Evolutionary conservation across 2,888 invertebrate genomes (phyloP), one percentile per base, ranked within the genome.

Genomic region (Xanthia icteritia): DNA sequence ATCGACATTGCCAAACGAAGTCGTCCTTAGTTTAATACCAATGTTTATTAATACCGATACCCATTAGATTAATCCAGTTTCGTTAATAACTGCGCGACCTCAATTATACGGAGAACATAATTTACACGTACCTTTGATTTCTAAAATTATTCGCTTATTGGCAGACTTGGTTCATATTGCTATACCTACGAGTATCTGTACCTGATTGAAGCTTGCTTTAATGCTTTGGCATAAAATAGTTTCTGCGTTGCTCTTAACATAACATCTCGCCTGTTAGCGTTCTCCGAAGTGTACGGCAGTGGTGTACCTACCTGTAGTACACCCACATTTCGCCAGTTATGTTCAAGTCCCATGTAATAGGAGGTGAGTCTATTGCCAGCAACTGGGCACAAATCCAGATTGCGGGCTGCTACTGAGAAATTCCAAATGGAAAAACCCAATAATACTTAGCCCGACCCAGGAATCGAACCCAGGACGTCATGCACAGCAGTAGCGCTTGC

Each of bases 111-210:
- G 42, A 72, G 67, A 45, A 68, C 76, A 77, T 82, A 86, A 88
- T 84, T 88, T 88, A 88, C 88, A 88, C 81, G 76, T 81, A 45
- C 76, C 64, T 79, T 69, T 71, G 70, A 84, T 86, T 88, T 88
- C 66, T 84, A 75, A 78, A 75, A 83, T 85, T 69, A 86, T 81
- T 79, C 58, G 77, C 73, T 56, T 83, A 80, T 83, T 77, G 76
- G 78, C 58, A 69, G 48, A 48, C 39, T 70, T 45, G 42, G 45
- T 70, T 61, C 51, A 63, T 71, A 60, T 70, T 48, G 51, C 76
- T 39, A 27, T 69, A 63, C 4, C 15, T 42, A n/a, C n/a, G n/a
- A n/a, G n/a, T n/a, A 61, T 27, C 23, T n/a, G 5, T 51, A 61
- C 39, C 13, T 39, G 13, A 27, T 61, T 15, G 42, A 51, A 64